Evolutionary conservation across 1,140 invertebrate species (phyloP), one percentile per base, ranked within the genome.

Genomic region (Cryptotermes secundus): DNA sequence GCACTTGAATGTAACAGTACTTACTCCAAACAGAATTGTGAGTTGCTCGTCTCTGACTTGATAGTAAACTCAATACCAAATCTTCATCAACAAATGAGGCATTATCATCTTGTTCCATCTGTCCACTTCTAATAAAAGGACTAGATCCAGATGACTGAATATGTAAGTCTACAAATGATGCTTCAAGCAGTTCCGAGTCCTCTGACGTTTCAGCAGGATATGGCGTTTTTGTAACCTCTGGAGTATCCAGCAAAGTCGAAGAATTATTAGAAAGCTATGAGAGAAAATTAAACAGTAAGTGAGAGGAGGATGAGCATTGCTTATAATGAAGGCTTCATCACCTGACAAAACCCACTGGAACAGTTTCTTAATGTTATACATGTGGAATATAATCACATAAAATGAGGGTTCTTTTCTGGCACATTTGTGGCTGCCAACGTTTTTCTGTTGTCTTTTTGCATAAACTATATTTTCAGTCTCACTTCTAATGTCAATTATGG

Each of bases 161-260:
- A 34, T 82, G 81, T n/a, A 53, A 19, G 31, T 49, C n/a, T 22
- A 83, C 22, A 35, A 65, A 59, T 24, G 83, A 83, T 9, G 83
- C 83, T 34, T 83, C 53, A 7, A 83, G 7, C 31, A 65, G 53
- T 10, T 16, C 34, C 4, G 35, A 26, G 12, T 53, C 36, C 3
- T 83, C 53, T 9, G 83, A 59, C 45, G 82, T 83, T 22, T 49
- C 35, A 22, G 82, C 82, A 59, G 82, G 82, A 83, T 83, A 83
- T 22, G 82, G 49, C 19, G 34, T 83, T 12, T 24, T 42, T 22
- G 34, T 31, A 36, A 24, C 7, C 10, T 35, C 34, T 1, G 80
- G 80, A 35, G 2, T 81, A 16, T 81, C 7, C 9, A 19, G 45
- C 19, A 49, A 19, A 35, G 80, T 7, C 6, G 9, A 31, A n/a